Base-by-base conservation (phyloP, 2,888 invertebrate species). In the Habroteleia sp. region DNA sequence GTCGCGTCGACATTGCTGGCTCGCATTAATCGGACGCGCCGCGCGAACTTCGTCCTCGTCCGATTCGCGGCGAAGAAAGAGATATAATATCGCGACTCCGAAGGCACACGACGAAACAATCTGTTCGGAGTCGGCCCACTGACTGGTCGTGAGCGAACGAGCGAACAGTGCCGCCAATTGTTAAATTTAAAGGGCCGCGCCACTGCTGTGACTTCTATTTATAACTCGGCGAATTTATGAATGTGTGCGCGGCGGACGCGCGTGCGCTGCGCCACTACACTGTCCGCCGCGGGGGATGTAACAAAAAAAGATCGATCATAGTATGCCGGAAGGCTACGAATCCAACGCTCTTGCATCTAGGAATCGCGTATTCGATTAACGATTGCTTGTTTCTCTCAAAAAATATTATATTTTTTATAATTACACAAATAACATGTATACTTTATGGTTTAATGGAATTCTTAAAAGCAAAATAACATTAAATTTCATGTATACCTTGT, bases 81-180 rank as follows among this genome's bases (percentile, higher is more conserved):
- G 42, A 42, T 11, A 11, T 11, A 10, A 2, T 6, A 23, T 3
- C 39, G 35, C 14, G 35, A 16, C 11, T 13, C 35, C 17, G 39
- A n/a, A n/a, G n/a, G n/a, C n/a, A n/a, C 0, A 4, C 10, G 17
- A n/a, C 8, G 39, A 41, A 11, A 8, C 17, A n/a, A 27, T 11
- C 27, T 13, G n/a, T 31, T 41, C 63, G 50, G 23, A 16, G 31
- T 16, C 63, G 50, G 44, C 58, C 35, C 35, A 44, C 58, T n/a
- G 35, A 58, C 58, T 44, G 58, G 44, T 23, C n/a, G 23, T 23
- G 23, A 11, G 25, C 37, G 6, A 13, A 14, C 39, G 16, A 20
- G 13, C 44, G 14, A 23, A 10, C 63, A 66, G 66, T 66, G 66
- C 46, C 66, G 54, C 66, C 66, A 66, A 66, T 66, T 54, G 66